Conservation (phyloP, 2,888 invertebrate species). For the Oxycera nigricornis region DNA sequence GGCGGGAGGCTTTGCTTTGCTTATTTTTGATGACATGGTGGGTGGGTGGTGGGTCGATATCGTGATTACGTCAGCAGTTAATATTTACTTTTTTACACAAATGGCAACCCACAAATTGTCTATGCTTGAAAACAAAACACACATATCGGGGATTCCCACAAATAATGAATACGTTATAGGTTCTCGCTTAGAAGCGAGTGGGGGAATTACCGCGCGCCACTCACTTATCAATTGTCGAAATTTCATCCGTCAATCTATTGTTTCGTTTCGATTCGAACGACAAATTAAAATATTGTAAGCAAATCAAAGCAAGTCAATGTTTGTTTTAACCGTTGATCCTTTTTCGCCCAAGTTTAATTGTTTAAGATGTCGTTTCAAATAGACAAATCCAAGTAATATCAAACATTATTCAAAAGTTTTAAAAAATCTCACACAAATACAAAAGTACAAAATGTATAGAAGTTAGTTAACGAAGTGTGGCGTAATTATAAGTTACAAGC, state of each 20-base stretch:
- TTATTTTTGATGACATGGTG: not conserved
- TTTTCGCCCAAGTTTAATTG: not conserved
- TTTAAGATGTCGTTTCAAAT: not conserved
- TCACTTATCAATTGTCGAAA: not conserved
- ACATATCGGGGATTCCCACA: not conserved
- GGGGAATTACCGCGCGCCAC: not conserved
- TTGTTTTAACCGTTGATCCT: not conserved
- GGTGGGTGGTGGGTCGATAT: not conserved
- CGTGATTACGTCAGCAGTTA: not conserved
- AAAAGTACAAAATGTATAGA: not conserved
- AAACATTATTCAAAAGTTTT: not conserved
- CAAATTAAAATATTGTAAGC: not conserved
- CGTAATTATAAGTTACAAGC: slow-evolving; percentile 4
- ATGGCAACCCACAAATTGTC: not conserved
- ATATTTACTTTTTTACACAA: not conserved
- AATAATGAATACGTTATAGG: no score
- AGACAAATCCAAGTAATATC: not conserved
- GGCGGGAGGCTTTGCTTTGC: not conserved
- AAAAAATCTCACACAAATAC: slow-evolving; percentile 1
- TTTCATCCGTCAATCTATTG: not conserved
- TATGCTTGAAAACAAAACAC: not conserved
- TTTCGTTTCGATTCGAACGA: not conserved
- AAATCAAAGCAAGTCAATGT: not conserved
- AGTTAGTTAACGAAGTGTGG: not conserved
- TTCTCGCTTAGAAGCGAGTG: no score